These are phyloP conservation scores for Edolisoma coerulescens DNA, from an alignment of 2,113 vertebrate genomes.

Conservation along the genomic window DNA sequence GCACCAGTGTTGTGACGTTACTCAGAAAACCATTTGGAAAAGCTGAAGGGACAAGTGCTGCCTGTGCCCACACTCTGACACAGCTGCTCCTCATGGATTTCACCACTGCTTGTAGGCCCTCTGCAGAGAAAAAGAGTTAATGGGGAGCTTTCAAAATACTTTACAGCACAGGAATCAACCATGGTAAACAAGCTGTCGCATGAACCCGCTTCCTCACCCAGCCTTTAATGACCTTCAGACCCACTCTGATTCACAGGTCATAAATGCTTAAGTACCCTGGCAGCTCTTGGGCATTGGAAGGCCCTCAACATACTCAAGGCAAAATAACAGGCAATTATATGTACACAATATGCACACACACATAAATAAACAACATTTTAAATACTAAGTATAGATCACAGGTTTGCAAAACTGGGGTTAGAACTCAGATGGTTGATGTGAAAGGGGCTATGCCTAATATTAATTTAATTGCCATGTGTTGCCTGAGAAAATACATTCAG, in stretches of 20 bases:
- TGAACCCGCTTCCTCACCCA: background rate
- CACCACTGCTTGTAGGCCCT: background rate
- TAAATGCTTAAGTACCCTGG: slow-evolving; percentile 3
- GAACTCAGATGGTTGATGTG: background rate
- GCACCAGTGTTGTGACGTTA: background rate
- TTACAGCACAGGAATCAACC: background rate
- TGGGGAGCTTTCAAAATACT: background rate
- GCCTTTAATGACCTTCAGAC: slow-evolving; percentile 43
- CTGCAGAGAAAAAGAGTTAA: background rate
- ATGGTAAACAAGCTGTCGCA: background rate
- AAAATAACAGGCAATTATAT: background rate
- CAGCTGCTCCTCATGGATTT: background rate
- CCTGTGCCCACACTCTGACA: fast-evolving
- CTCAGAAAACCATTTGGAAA: background rate
- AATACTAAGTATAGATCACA: background rate
- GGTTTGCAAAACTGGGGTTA: background rate
- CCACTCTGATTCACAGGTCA: background rate
- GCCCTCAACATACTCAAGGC: background rate
- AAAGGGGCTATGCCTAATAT: background rate
- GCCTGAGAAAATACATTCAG: background rate
- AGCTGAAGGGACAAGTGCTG: background rate
- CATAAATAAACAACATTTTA: background rate
- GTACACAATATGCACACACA: background rate
- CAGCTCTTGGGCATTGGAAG: background rate
- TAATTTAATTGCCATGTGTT: background rate